phyloP scores from a whole-genome alignment of 2,888 invertebrate species.

The Athetis lepigone region DNA sequence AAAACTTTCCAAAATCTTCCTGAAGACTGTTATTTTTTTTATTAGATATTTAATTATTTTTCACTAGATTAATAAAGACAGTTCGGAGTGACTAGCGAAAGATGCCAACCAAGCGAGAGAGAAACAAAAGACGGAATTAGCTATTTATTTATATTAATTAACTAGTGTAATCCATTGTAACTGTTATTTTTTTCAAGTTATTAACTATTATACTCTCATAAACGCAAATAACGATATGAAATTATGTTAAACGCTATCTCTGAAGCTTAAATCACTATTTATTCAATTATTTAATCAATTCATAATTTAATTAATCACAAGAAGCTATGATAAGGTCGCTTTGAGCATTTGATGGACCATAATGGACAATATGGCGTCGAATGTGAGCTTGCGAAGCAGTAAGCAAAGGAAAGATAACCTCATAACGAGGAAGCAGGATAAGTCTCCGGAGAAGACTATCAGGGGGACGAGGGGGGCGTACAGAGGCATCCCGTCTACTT shows the following conservation, averaged over 20 bases:
- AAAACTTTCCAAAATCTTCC: constrained; percentile 88
- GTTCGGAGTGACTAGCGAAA: constrained; percentile 71
- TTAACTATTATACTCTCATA: constrained; percentile 61
- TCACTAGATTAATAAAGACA: constrained; percentile 74
- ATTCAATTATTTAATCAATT: constrained; percentile 67
- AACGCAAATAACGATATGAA: constrained; percentile 60
- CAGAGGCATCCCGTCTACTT: constrained; percentile 84
- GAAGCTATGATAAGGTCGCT: constrained; percentile 51
- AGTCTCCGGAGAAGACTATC: constrained; percentile 88
- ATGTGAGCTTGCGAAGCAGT: constrained; percentile 81
- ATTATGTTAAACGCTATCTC: constrained; percentile 68
- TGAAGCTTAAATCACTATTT: constrained; percentile 70
- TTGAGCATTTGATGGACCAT: constrained; percentile 74
- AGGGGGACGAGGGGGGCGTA: constrained; percentile 87
- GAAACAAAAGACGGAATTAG: constrained; percentile 89
- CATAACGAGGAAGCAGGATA: constrained; percentile 88
- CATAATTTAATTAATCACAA: constrained; percentile 62
- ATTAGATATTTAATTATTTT: constrained; percentile 76
- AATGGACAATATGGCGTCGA: constrained; percentile 89
- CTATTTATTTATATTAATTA: constrained; percentile 84
- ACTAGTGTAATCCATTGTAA: constrained; percentile 77
- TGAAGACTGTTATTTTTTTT: constrained; percentile 86
- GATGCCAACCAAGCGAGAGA: constrained; percentile 87
- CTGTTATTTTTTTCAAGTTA: constrained; percentile 65
- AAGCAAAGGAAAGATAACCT: constrained; percentile 89